Base-by-base conservation (phyloP, 37 sponge, comb jelly and placozoan genomes). In the Chondrilla cf. caribensis region DNA sequence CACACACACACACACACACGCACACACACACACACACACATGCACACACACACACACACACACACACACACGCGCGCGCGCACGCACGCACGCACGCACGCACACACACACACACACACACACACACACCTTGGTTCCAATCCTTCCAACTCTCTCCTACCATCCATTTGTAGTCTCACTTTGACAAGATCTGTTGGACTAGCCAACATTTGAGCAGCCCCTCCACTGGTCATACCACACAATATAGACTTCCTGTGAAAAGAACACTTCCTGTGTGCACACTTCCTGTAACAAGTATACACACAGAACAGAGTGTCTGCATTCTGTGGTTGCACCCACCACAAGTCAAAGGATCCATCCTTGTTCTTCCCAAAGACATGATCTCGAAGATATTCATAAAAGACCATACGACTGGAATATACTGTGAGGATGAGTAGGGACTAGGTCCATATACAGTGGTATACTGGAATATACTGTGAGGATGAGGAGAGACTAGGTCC, bases 151-250 rank as follows among this genome's bases (percentile, higher is more conserved):
- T 62, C 2, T 81, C 88, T 83, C 64, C 81, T 87, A 3, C 97
- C 97, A 36, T 93, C 97, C 89, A 91, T 89, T 60, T 96, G 97
- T 54, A 93, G 35, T n/a, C 81, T 64, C 1, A 91, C 83, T 62
- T 96, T 96, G 6, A 96, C 89, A 38, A 90, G 81, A 65, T 96
- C 97, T 32, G 81, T 88, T 18, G 97, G 97, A 85, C 89, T 96
- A 38, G 94, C 94, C 2, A 96, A 29, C 54, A 93, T 90, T 86
- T 96, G 97, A 0, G 81, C 97, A 57, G 40, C 39, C 17, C 84
- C 83, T 2, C 97, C 97, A 0, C 94, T 79, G 7, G 81, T 21
- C 90, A 91, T 87, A 0, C 97, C 94, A 25, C 89, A 71, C 0
- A 90, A 83, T n/a, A 93, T 70, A 25, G 89, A 86, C 80, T 96